Percentiles rank a stretch among this genome's conserved stretches.
These are phyloP conservation scores for Zosterops pallidus DNA, from an alignment of 2,113 vertebrate genomes.

Conservation along the genomic window DNA sequence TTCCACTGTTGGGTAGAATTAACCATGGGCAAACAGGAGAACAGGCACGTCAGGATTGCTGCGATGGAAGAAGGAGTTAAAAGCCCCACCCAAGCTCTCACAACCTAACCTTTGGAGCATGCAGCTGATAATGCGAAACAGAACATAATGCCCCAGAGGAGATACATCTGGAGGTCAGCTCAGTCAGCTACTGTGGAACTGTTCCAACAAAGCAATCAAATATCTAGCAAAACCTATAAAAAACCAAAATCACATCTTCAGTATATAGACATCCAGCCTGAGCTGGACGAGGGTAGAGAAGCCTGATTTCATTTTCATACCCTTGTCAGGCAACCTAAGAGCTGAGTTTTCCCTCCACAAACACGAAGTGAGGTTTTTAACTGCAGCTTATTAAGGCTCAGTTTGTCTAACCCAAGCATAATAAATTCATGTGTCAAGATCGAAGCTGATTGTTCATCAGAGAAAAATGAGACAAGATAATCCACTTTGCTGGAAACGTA, in stretches of 20 bases:
- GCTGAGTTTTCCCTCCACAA: background rate
- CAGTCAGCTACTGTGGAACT: constrained; percentile 47
- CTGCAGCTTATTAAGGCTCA: constrained; percentile 38
- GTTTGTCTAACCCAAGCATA: constrained; percentile 59
- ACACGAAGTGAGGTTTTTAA: constrained; percentile 24
- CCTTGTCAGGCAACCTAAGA: background rate
- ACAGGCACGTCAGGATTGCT: background rate
- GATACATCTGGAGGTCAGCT: constrained; percentile 64
- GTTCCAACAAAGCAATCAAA: constrained; percentile 70
- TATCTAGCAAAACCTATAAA: constrained; percentile 52
- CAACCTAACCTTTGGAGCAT: constrained; percentile 60
- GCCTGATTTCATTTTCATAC: background rate
- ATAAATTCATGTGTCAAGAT: constrained; percentile 59
- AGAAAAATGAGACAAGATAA: constrained; percentile 61
- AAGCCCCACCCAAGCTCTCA: constrained; percentile 48
- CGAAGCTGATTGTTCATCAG: constrained; percentile 40
- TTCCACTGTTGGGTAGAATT: background rate
- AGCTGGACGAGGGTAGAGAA: constrained; percentile 2
- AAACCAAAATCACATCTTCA: constrained; percentile 16
- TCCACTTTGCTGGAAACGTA: constrained; percentile 35
- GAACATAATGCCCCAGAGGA: constrained; percentile 62
- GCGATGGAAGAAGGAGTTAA: constrained; percentile 59
- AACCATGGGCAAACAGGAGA: background rate
- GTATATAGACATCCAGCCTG: constrained; percentile 17
- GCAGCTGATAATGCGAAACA: constrained; percentile 60